Conservation (phyloP, 1,140 invertebrate genomes). For the Aphis gossypii region DNA sequence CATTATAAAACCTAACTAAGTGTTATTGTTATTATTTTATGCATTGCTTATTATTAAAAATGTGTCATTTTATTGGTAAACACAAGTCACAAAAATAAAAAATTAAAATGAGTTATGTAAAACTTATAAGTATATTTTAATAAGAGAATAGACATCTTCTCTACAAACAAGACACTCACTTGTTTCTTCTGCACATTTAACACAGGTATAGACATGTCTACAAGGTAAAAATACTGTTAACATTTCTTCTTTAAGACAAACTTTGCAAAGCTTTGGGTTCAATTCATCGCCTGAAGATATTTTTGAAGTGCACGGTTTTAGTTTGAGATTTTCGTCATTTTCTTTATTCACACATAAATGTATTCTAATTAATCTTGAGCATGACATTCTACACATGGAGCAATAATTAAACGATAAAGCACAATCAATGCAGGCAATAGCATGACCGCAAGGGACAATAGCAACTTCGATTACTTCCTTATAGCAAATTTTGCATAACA, state of each 20-base stretch:
- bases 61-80: too few species aligned
- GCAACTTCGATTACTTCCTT: background rate
- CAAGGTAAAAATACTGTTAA: background rate
- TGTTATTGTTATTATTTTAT: too few species aligned
- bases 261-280: background rate
- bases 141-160: background rate
- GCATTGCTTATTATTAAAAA: too few species aligned
- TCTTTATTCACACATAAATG: background rate
- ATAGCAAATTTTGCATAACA: background rate
- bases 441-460: background rate
- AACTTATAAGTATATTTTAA: background rate
- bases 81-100: too few species aligned
- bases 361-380: background rate
- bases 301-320: background rate
- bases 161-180: background rate
- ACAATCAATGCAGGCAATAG: background rate
- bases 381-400: background rate
- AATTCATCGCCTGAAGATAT: background rate
- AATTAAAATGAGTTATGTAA: too few species aligned
- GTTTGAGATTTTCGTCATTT: background rate
- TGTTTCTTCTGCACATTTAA: background rate
- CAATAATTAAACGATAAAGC: background rate
- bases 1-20: too few species aligned
- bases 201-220: background rate
- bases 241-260: background rate